phyloP scores from a whole-genome alignment of 2,797 vertebrate species.

The Cetoscarus ocellatus region DNA sequence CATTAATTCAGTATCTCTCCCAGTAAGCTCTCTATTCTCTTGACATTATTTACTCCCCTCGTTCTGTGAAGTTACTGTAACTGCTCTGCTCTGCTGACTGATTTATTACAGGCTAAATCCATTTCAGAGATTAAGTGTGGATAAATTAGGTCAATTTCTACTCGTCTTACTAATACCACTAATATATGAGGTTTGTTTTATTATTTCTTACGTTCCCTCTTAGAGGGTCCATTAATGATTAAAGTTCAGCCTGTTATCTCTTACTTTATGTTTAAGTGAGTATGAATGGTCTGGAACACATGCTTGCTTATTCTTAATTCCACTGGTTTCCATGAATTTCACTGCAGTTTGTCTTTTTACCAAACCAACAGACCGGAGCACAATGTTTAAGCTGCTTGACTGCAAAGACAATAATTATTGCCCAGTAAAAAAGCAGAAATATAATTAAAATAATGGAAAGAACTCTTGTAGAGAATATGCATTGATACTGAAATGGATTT shows the following conservation, averaged over 20 bases:
- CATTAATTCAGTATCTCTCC: too few species aligned
- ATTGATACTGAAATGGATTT: too few species aligned
- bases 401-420: neutral
- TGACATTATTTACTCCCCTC: too few species aligned
- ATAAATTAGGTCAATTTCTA: too few species aligned
- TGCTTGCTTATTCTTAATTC: neutral
- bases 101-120: too few species aligned
- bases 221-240: neutral
- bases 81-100: too few species aligned
- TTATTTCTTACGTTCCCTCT: neutral
- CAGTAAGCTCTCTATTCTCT: too few species aligned
- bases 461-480: neutral
- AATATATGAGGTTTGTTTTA: neutral
- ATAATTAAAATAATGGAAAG: neutral
- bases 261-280: too few species aligned
- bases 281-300: too few species aligned
- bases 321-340: neutral
- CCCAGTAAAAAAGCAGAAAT: neutral
- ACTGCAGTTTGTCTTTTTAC: neutral
- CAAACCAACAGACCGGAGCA: neutral
- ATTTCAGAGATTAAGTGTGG: too few species aligned
- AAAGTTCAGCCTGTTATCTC: neutral
- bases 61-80: too few species aligned
- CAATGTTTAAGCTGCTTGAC: neutral
- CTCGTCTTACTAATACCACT: neutral